These are phyloP conservation scores for Epinotia ramella DNA, from an alignment of 2,888 invertebrate genomes.

Conservation along the genomic window DNA sequence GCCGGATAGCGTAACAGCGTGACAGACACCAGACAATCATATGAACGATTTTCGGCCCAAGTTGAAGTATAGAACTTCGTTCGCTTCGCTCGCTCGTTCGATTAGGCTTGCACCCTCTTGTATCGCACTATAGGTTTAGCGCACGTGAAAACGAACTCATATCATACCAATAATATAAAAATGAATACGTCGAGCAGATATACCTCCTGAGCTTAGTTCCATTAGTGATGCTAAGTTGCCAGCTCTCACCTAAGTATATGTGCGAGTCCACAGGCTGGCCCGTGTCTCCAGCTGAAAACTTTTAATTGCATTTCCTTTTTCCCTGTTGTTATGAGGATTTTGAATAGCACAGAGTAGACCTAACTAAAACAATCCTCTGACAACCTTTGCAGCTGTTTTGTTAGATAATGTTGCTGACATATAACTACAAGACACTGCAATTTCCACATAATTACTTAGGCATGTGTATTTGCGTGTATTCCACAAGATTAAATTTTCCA, in stretches of 20 bases:
- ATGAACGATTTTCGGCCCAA: too few relatives aligned
- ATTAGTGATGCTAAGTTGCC: background rate
- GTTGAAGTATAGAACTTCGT: too few relatives aligned
- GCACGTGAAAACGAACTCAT: too few relatives aligned
- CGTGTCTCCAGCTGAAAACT: slow-evolving; percentile 49
- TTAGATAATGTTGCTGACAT: background rate
- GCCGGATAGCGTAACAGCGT: too few relatives aligned
- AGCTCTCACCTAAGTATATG: slow-evolving; percentile 28
- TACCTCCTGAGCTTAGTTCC: background rate
- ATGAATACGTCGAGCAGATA: background rate
- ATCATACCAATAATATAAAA: background rate
- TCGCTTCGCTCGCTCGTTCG: too few relatives aligned
- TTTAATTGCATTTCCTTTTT: slow-evolving; percentile 54
- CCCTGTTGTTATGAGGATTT: slow-evolving; percentile 29
- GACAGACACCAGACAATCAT: too few relatives aligned
- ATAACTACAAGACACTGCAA: background rate
- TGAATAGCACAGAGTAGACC: background rate
- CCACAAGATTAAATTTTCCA: background rate
- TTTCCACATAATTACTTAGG: background rate
- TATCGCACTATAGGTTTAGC: too few relatives aligned
- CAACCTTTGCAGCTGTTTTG: background rate
- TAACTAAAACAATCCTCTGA: background rate
- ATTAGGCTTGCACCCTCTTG: background rate
- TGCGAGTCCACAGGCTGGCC: slow-evolving; percentile 42
- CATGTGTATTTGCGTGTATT: background rate